A percentile compares a stretch with the other conserved stretches of the same genome.
Evolutionary conservation across 1,140 invertebrate genomes (phyloP).

Genomic region (Pseudomyrmex flavicornis): DNA sequence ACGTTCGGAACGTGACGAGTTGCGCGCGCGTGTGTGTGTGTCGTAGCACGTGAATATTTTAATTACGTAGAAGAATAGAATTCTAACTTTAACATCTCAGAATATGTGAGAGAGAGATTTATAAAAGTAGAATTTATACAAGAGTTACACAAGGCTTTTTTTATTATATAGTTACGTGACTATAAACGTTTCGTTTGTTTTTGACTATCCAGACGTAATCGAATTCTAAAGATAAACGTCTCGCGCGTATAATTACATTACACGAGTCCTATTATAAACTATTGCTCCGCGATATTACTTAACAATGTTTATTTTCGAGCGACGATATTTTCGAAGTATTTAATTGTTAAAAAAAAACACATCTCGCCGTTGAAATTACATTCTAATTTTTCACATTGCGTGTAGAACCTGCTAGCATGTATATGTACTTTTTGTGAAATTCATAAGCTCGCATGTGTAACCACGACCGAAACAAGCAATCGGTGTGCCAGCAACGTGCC

Average conservation of each 20-base stretch:
- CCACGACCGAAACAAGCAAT: conserved; percentile 30
- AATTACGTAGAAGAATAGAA: conserved; percentile 8
- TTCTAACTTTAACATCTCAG: not conserved
- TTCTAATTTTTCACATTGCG: not conserved
- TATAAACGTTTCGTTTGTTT: conserved; percentile 1
- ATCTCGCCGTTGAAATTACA: conserved; percentile 20
- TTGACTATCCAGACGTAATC: not conserved
- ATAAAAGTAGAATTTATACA: too few species aligned
- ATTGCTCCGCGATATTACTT: not conserved
- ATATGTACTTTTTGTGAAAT: conserved; percentile 14
- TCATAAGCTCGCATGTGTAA: conserved; percentile 17
- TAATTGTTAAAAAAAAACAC: not conserved
- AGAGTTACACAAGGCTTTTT: too few species aligned
- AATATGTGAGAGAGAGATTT: not conserved
- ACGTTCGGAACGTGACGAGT: not conserved
- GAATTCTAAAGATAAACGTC: conserved; percentile 2
- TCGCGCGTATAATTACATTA: too few species aligned
- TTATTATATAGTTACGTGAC: too few species aligned
- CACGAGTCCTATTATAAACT: not conserved
- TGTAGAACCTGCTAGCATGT: not conserved
- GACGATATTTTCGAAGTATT: conserved; percentile 1
- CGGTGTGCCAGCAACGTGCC: conserved; percentile 22
- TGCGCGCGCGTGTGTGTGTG: not conserved
- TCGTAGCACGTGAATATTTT: not conserved
- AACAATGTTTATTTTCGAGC: not conserved